Evolutionary conservation across 2,888 invertebrate species (phyloP).

Genomic region (Achlya flavicornis): DNA sequence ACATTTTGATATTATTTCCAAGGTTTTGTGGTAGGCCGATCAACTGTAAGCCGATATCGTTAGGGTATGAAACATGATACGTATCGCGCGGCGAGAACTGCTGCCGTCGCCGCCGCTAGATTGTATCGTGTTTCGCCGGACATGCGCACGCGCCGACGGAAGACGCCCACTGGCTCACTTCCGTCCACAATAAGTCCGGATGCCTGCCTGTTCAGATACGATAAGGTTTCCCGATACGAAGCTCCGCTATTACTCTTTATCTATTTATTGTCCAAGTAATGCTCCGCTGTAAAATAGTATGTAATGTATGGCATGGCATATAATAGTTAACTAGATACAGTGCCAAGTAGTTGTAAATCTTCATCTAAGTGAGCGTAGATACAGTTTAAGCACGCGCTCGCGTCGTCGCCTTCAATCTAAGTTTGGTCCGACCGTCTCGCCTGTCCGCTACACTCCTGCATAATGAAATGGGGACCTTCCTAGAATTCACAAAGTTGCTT

Average conservation of each 20-base stretch:
- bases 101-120: conserved; percentile 10
- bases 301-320: conserved; percentile 32
- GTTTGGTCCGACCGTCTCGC: conserved; percentile 66
- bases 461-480: conserved; percentile 74
- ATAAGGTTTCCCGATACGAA: conserved; percentile 69
- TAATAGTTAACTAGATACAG: conserved; percentile 35
- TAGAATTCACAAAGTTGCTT: conserved; percentile 65
- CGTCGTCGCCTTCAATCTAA: conserved; percentile 81
- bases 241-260: neutral
- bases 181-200: conserved; percentile 54
- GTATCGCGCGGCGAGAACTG: conserved; percentile 38
- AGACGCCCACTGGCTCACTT: conserved; percentile 64
- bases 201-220: conserved; percentile 51
- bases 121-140: conserved; percentile 53
- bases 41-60: conserved; percentile 47
- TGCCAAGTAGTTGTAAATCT: conserved; percentile 73
- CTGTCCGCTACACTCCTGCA: conserved; percentile 75
- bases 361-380: conserved; percentile 68
- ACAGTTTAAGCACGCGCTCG: conserved; percentile 78
- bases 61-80: conserved; percentile 53
- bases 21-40: conserved; percentile 29
- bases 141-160: conserved; percentile 75
- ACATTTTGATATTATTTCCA: neutral
- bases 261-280: neutral
- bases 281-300: conserved; percentile 22